Evolutionary conservation across 2,797 vertebrate species (phyloP).

Genomic region (Cossypha polioptera): DNA sequence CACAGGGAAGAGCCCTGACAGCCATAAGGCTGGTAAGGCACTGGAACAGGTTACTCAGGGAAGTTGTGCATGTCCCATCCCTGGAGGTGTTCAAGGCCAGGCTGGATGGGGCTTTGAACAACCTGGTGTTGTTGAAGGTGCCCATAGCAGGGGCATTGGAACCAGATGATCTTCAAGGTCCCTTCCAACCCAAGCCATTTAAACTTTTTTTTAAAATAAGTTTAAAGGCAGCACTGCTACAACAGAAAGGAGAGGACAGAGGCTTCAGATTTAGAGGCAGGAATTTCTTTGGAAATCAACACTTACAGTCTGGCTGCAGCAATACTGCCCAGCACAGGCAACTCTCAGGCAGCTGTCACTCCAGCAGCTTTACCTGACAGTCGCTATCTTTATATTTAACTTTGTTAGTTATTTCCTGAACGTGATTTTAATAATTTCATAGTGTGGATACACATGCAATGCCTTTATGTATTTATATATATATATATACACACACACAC

Average conservation of each 20-base stretch:
- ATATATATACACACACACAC: too few relatives aligned
- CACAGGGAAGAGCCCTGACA: neutral
- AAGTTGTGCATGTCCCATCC: neutral
- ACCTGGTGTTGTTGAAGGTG: neutral
- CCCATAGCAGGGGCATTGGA: neutral
- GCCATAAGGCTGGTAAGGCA: neutral
- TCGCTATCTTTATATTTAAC: neutral
- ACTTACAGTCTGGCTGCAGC: neutral
- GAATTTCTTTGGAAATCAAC: neutral
- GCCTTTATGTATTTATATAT: neutral
- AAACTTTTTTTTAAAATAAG: accelerated
- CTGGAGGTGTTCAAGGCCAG: neutral
- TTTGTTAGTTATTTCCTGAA: neutral
- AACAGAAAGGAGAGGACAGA: neutral
- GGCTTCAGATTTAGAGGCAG: neutral
- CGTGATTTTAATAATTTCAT: neutral
- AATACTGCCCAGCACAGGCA: neutral
- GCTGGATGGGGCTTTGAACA: accelerated
- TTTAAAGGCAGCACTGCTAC: neutral
- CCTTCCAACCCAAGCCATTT: neutral
- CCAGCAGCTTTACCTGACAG: neutral
- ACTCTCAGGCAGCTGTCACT: neutral
- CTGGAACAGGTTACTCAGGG: neutral
- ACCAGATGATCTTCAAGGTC: neutral
- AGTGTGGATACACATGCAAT: neutral